Conservation (phyloP, 2,888 invertebrate genomes). For the Beris chalybata region DNA sequence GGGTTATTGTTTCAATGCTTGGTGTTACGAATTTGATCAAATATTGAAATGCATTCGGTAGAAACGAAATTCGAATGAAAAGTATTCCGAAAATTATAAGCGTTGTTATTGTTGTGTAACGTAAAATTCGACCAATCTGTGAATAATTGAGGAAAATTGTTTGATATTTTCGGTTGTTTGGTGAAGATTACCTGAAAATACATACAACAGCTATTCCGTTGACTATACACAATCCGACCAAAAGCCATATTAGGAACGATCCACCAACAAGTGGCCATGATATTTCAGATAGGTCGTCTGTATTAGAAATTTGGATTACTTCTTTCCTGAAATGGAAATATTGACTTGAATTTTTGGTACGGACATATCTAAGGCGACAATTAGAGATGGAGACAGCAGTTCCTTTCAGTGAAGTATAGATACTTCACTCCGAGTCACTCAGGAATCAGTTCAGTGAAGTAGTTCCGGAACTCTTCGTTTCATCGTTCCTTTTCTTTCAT, state of each 20-base stretch:
- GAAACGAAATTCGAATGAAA: conserved; percentile 8
- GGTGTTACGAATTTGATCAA: conserved; percentile 19
- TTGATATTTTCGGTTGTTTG: background rate
- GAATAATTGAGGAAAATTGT: background rate
- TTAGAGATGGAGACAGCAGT: no score
- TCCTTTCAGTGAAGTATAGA: no score
- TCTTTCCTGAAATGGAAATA: conserved; percentile 3
- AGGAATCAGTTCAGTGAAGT: no score
- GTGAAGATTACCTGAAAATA: background rate
- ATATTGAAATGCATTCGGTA: conserved; percentile 9
- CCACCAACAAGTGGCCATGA: conserved; percentile 20
- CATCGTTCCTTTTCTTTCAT: no score
- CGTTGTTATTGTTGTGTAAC: conserved; percentile 24
- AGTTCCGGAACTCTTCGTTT: no score
- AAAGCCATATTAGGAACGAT: conserved; percentile 10
- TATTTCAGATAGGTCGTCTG: conserved; percentile 5
- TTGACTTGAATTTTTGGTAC: background rate
- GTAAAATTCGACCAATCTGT: conserved; percentile 31
- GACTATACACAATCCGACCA: conserved; percentile 3
- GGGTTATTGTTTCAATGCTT: background rate
- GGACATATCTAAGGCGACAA: no score
- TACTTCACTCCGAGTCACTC: no score
- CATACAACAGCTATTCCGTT: conserved; percentile 27
- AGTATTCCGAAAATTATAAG: conserved; percentile 11
- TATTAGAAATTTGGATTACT: conserved; percentile 13